Evolutionary conservation across 2,797 vertebrate species (phyloP).

Genomic region (Silurus aristotelis): DNA sequence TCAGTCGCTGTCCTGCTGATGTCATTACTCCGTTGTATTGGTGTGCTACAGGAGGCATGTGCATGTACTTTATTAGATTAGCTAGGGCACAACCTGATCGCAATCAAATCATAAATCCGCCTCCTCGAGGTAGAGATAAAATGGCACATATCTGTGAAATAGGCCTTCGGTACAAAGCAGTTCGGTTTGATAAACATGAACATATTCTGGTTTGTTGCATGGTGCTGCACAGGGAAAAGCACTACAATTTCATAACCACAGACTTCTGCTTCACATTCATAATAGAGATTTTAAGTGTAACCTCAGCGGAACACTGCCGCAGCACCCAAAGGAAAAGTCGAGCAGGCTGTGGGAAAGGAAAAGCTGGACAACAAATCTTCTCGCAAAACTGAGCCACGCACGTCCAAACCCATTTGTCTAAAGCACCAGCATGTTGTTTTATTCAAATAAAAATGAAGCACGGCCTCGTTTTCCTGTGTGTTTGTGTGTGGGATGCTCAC

Average conservation of each 20-base stretch:
- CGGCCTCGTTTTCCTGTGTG: not conserved
- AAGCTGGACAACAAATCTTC: not conserved
- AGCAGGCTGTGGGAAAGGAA: not conserved
- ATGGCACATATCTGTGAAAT: not conserved
- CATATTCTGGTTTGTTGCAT: conserved; percentile 9
- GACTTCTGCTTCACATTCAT: not conserved
- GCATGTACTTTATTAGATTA: not conserved
- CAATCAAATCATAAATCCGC: not conserved
- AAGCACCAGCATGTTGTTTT: not conserved
- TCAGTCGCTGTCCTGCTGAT: conserved; percentile 26
- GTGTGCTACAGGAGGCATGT: not conserved
- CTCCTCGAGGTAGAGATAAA: not conserved
- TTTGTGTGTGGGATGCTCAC: not conserved
- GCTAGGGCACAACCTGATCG: not conserved
- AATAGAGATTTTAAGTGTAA: not conserved
- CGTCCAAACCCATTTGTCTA: not conserved
- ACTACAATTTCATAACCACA: conserved; percentile 6
- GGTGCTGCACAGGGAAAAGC: not conserved
- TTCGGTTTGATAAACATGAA: not conserved
- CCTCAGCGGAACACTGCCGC: conserved; percentile 2
- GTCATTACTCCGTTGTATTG: conserved; percentile 17
- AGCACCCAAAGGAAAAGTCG: not conserved
- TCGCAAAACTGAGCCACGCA: not conserved
- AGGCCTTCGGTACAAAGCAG: not conserved
- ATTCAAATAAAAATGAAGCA: not conserved